Conservation (phyloP, 30 jellyfish, hydroid and myxozoan species). For the Hydractinia echinata region DNA sequence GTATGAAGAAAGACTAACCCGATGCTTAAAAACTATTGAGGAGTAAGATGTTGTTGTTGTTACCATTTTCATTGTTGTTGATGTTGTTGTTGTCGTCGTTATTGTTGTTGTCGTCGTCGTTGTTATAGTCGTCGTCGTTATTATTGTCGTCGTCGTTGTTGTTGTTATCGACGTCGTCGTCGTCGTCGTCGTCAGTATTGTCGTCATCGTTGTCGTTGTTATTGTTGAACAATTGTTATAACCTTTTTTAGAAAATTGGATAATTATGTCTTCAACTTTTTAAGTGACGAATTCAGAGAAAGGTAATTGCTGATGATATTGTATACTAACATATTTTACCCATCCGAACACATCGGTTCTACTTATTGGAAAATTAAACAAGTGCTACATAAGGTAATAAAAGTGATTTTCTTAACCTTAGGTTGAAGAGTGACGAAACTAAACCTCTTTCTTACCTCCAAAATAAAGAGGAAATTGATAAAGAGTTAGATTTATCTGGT, state of each 20-base stretch:
- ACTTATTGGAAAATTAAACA: background rate
- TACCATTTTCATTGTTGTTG: no score
- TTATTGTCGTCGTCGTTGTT: background rate
- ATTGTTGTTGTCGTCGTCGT: no score
- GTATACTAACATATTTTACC: background rate
- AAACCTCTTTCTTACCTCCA: background rate
- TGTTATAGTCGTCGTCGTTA: no score
- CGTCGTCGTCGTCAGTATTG: no score
- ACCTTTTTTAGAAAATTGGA: constrained; percentile 52
- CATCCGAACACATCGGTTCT: background rate
- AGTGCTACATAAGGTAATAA: background rate
- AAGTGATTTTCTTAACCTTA: background rate
- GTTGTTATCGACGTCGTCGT: no score
- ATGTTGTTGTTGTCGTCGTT: no score
- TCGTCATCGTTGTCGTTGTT: background rate
- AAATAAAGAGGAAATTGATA: constrained; percentile 12
- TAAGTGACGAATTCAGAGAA: constrained; percentile 54
- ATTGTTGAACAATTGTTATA: background rate
- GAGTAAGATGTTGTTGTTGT: constrained; percentile 30
- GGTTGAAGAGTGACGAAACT: background rate
- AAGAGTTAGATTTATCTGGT: constrained; percentile 5
- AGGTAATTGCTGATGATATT: constrained; percentile 37
- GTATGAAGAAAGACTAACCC: constrained; percentile 61
- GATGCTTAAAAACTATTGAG: constrained; percentile 35
- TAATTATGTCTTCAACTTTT: constrained; percentile 42